Percentiles rank a stretch among this genome's conserved stretches.
Evolutionary conservation across 2,797 vertebrate genomes (phyloP).

Genomic region (Limnodromus scolopaceus): DNA sequence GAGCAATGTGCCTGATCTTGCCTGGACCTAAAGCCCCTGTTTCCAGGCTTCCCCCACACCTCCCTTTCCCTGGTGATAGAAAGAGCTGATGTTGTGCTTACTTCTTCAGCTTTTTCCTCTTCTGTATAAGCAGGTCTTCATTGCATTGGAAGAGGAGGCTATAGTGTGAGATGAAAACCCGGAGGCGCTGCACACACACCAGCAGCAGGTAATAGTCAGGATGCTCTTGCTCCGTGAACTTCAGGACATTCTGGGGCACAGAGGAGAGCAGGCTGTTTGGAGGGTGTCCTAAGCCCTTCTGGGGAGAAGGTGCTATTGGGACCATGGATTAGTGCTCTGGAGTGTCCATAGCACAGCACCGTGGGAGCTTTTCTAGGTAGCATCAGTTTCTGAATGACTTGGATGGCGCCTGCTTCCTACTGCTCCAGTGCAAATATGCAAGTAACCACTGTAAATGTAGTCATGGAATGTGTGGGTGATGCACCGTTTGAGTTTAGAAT

Average conservation of each 20-base stretch:
- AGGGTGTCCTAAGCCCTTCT: neutral
- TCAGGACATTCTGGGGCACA: slow-evolving; percentile 85
- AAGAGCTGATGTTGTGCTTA: slow-evolving; percentile 67
- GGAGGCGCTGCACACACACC: slow-evolving; percentile 93
- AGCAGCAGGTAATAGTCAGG: slow-evolving; percentile 96
- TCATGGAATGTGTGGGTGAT: neutral
- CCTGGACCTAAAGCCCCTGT: neutral
- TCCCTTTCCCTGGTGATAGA: neutral
- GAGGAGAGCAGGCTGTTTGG: slow-evolving; percentile 30
- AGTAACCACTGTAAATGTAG: neutral
- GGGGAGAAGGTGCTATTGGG: neutral
- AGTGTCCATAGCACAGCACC: neutral
- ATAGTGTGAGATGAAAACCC: slow-evolving; percentile 90
- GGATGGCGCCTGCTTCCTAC: neutral
- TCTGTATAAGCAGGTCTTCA: slow-evolving; percentile 91
- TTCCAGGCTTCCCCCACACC: neutral
- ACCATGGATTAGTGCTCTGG: neutral
- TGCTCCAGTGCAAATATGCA: neutral
- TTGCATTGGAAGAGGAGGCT: slow-evolving; percentile 93
- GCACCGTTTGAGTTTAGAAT: neutral
- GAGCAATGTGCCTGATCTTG: neutral
- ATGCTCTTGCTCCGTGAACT: slow-evolving; percentile 92
- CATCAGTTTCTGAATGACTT: neutral
- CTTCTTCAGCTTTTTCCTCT: slow-evolving; percentile 92
- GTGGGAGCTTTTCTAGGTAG: neutral